These are phyloP conservation scores for Cinclus mexicanus DNA, from an alignment of 2,113 vertebrate species.

Conservation along the genomic window DNA sequence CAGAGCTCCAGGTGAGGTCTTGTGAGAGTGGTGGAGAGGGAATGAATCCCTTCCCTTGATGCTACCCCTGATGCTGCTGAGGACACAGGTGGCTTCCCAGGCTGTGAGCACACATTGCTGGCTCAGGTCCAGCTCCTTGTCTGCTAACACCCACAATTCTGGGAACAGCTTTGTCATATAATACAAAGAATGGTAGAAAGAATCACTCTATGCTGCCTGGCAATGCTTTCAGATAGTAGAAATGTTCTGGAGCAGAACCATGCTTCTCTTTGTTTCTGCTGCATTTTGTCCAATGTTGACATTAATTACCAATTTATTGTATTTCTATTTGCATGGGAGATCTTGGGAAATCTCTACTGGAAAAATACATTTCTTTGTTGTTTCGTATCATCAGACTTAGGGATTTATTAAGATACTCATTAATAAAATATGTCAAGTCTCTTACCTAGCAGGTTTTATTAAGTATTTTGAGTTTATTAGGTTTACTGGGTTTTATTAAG, in stretches of 20 bases:
- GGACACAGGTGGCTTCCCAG: rapidly evolving
- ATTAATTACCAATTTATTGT: background rate
- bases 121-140: background rate
- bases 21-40: background rate
- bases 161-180: background rate
- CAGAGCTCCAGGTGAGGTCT: background rate
- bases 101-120: background rate
- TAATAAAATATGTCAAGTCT: background rate
- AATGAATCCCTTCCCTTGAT: background rate
- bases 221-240: background rate
- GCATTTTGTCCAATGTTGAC: background rate
- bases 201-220: background rate
- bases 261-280: background rate
- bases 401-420: background rate
- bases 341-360: background rate
- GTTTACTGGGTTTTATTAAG: background rate
- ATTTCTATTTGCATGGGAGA: background rate
- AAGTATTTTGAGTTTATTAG: background rate
- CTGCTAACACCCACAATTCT: background rate
- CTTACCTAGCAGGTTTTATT: background rate
- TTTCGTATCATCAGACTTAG: background rate
- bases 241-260: background rate
- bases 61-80: background rate
- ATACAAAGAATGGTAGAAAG: background rate
- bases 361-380: background rate